Base-by-base conservation (phyloP, 2,797 vertebrate genomes). In the Neostethus bicornis region DNA sequence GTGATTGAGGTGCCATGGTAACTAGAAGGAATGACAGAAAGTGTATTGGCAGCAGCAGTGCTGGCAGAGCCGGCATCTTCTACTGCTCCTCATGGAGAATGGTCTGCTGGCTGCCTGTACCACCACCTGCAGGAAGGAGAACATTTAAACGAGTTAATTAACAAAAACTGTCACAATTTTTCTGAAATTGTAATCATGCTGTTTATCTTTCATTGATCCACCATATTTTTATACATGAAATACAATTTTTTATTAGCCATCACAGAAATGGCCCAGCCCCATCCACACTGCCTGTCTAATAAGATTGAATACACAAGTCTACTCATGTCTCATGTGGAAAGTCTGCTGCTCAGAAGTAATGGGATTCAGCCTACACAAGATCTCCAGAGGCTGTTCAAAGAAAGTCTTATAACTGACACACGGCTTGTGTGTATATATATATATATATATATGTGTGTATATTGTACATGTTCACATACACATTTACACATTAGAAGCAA, bases 61-160 rank as follows among this genome's bases (percentile, higher is more conserved):
- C 92, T 93, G 93, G 91, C 93, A 94, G 93, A 94, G 94, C 93
- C 93, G 94, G 95, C 95, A 97, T 96, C 93, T 96, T 97, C 95
- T 91, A 95, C 94, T 90, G 92, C 94, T 96, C 95, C 95, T 95
- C 95, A 97, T 97, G 94, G 95, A 94, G 95, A 96, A 92, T 65
- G 92, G 92, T 95, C 93, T 94, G 93, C 92, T 92, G 93, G 91
- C 90, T 92, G 89, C 93, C 91, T 90, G 90, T 92, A 88, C 90
- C 90, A 85, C 93, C 92, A 93, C 93, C 94, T 95, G 83, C 92
- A 96, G 75, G 68, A 31, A 0, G 68, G 75, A 82, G 47, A 50
- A 80, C 38, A 66, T 13, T 61, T 2, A 0, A n/a, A 29, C 39
- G 47, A 5, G 31, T 82, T 67, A 80, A 6, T 53, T 37, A 12